These are phyloP conservation scores for Phocoena sinus DNA, from an alignment of 2,113 vertebrate species.

Conservation along the genomic window DNA sequence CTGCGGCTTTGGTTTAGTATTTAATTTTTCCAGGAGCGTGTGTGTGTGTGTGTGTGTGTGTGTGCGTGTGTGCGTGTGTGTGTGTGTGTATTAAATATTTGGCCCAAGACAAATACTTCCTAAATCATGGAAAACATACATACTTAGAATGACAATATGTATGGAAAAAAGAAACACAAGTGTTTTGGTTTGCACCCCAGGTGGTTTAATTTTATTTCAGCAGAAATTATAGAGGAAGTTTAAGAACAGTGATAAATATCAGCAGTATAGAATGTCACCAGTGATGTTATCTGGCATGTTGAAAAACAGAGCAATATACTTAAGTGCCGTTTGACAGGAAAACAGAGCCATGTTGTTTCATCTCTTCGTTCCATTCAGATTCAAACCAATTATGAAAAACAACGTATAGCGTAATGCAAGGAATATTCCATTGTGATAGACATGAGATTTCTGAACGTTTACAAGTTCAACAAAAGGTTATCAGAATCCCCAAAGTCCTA, in stretches of 20 bases:
- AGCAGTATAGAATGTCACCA: slow-evolving; percentile 12
- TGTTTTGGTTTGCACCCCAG: slow-evolving; percentile 80
- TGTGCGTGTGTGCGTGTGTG: not conserved
- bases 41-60: not conserved
- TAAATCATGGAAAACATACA: slow-evolving; percentile 39
- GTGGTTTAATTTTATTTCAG: slow-evolving; percentile 79
- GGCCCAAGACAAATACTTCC: slow-evolving; percentile 36
- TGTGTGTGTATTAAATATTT: not conserved
- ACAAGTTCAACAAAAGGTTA: slow-evolving; percentile 25
- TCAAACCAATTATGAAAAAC: slow-evolving; percentile 47
- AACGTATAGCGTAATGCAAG: slow-evolving; percentile 21
- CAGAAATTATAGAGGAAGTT: slow-evolving; percentile 64
- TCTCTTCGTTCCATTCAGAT: slow-evolving; percentile 77
- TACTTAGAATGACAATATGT: slow-evolving; percentile 47
- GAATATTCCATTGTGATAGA: not conserved
- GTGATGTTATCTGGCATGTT: slow-evolving; percentile 14
- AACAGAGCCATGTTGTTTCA: slow-evolving; percentile 58
- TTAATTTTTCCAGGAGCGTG: not conserved
- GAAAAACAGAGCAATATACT: not conserved
- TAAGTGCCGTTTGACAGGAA: slow-evolving; percentile 24
- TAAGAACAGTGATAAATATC: slow-evolving; percentile 38
- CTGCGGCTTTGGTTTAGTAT: not conserved
- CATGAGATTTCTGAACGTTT: slow-evolving; percentile 36
- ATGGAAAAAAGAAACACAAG: slow-evolving; percentile 55
- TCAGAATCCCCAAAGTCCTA: not conserved